Evolutionary conservation across 2,113 vertebrate genomes (phyloP).

Genomic region (Heterotis niloticus): DNA sequence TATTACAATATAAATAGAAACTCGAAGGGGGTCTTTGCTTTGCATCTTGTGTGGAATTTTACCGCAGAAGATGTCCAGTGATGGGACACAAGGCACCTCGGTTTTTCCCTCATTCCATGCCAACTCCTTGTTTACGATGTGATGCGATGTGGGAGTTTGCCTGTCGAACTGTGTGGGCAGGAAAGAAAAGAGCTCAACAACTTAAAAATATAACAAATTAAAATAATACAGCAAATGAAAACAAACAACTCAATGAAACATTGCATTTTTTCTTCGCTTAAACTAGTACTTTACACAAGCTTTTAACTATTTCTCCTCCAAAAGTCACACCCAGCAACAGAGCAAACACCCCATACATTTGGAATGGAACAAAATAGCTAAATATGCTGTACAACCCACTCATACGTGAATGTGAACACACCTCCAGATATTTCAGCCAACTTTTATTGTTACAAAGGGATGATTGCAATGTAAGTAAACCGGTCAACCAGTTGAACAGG

Average conservation of each 20-base stretch:
- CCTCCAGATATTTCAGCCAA: no score
- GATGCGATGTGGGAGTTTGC: neutral
- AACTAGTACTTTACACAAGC: no score
- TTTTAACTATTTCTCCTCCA: no score
- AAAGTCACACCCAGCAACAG: no score
- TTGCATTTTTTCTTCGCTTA: no score
- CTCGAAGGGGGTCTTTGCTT: conserved; percentile 7
- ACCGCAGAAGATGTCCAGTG: conserved; percentile 1
- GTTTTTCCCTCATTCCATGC: neutral
- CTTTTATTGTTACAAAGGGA: neutral
- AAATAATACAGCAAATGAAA: neutral
- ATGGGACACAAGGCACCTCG: neutral
- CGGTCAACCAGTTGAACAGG: neutral
- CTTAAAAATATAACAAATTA: neutral
- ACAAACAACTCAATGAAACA: neutral
- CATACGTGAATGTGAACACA: neutral
- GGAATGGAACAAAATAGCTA: neutral
- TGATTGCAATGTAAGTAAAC: neutral
- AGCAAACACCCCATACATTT: neutral
- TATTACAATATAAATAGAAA: conserved; percentile 46
- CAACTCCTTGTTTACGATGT: neutral
- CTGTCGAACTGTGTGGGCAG: neutral
- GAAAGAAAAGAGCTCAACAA: neutral
- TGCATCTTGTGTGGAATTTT: conserved; percentile 27
- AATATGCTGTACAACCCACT: neutral